A percentile compares a stretch with the other conserved stretches of the same genome.
Evolutionary conservation across 1,140 invertebrate genomes (phyloP).

Genomic region (Drosophila eugracilis): DNA sequence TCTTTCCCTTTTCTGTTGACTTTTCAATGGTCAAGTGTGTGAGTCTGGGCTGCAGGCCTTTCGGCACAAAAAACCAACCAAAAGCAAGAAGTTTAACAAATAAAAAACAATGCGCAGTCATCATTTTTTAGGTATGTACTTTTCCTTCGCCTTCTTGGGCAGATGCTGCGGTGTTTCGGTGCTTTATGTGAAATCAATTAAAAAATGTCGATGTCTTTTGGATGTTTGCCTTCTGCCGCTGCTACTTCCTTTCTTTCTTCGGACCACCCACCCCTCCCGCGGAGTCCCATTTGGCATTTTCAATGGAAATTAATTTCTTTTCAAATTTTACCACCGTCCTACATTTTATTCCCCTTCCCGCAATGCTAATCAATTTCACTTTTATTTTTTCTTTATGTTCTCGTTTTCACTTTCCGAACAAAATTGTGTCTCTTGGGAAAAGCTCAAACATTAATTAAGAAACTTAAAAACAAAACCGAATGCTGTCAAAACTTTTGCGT

Average conservation of each 20-base stretch:
- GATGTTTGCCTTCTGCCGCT: slow-evolving; percentile 65
- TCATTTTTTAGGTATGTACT: slow-evolving; percentile 50
- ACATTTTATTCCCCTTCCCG: slow-evolving; percentile 23
- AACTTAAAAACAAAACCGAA: slow-evolving; percentile 21
- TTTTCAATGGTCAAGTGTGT: slow-evolving; percentile 74
- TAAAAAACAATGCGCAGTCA: slow-evolving; percentile 42
- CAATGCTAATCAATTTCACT: slow-evolving; percentile 74
- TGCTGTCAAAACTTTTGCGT: slow-evolving; percentile 5
- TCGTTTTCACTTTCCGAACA: slow-evolving; percentile 72
- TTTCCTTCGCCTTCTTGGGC: slow-evolving; percentile 43
- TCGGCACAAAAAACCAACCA: slow-evolving; percentile 32
- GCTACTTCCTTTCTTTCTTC: slow-evolving; percentile 12
- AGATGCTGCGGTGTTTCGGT: slow-evolving; percentile 49
- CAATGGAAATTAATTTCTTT: slow-evolving; percentile 80
- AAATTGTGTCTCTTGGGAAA: slow-evolving; percentile 14
- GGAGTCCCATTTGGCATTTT: slow-evolving; percentile 75
- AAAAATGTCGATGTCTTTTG: slow-evolving; percentile 81
- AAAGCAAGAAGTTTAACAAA: slow-evolving; percentile 42
- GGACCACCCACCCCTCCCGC: neutral
- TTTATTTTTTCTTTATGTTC: slow-evolving; percentile 68
- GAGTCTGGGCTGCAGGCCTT: slow-evolving; percentile 39
- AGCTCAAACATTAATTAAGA: slow-evolving; percentile 32
- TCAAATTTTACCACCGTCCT: slow-evolving; percentile 35
- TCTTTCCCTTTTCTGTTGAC: slow-evolving; percentile 35
- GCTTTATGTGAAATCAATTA: slow-evolving; percentile 83